Base-by-base conservation (phyloP, 1,140 invertebrate genomes). In the Drosophila burlai region DNA sequence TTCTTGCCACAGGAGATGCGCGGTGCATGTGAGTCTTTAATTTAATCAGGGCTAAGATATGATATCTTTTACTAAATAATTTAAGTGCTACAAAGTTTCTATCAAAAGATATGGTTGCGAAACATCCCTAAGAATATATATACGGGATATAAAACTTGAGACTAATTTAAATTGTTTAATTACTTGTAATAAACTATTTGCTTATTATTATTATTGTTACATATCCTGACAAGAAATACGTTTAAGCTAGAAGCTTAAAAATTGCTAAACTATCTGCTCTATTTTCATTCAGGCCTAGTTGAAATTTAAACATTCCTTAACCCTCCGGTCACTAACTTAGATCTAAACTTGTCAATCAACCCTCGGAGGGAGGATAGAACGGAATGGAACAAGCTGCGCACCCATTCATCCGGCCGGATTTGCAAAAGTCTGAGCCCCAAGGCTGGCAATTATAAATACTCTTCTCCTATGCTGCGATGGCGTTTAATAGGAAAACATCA, bases 381-480 rank as follows among this genome's bases (percentile, higher is more conserved):
- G n/a, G 29, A n/a, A 45, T 21, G 34, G 9, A 10, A 40, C 54
- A 40, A 57, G n/a, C 13, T 46, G 47, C 16, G 21, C 36, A 40
- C 10, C 46, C 52, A 61, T 61, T 21, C 40, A 78, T 52, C 62
- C 38, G 40, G 40, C 52, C 58, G 61, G 57, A 73, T 69, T 65
- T 46, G 68, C 52, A 80, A 54, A 45, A 76, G 68, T 75, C 55
- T 66, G 50, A 43, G 76, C 67, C 76, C 55, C 49, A 9, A 55
- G 68, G 80, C 64, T 54, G 68, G 63, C 47, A 77, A 83, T 89
- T 86, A 89, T 80, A 83, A 76, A 89, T 77, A 80, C 71, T 83
- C 76, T 80, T 60, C 54, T 31, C 43, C 55, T 57, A 21, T 15
- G 38, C 46, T 73, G 15, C 40, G 57, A 24, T 52, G 65, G 38